phyloP scores from a whole-genome alignment of 2,888 invertebrate genomes.

The Drosophila gaucha region DNA sequence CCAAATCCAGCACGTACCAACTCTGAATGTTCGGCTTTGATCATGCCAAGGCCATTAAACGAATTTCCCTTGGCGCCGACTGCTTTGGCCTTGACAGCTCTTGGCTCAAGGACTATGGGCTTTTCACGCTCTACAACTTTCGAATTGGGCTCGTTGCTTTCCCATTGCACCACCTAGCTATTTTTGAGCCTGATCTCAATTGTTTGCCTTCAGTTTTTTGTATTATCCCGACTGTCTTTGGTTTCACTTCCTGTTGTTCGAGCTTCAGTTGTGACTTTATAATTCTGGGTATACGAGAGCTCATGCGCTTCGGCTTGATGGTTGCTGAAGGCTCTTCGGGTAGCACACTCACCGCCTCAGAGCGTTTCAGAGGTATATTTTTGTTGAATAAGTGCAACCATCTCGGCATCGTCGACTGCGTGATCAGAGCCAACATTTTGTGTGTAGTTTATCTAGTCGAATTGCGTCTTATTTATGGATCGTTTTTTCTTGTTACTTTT shows the following conservation, averaged over 20 bases:
- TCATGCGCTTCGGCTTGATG: background rate
- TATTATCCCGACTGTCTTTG: background rate
- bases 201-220: background rate
- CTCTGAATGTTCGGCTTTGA: background rate
- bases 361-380: background rate
- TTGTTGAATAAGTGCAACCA: constrained; percentile 21
- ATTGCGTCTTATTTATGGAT: background rate
- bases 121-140: too few species aligned
- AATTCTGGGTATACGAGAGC: constrained; percentile 30
- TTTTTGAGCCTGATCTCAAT: background rate
- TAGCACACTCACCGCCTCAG: background rate
- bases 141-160: too few species aligned
- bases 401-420: constrained; percentile 20
- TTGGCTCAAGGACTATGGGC: accelerated
- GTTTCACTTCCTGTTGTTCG: background rate
- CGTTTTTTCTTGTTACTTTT: background rate
- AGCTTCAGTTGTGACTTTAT: background rate
- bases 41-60: background rate
- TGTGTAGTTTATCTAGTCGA: background rate
- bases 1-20: too few species aligned
- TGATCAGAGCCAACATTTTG: constrained; percentile 38
- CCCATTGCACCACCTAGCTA: background rate
- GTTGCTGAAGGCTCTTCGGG: background rate
- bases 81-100: background rate
- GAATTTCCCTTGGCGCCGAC: background rate